These are phyloP conservation scores for Paratrypauchen microcephalus DNA, from an alignment of 2,797 vertebrate species.

Conservation along the genomic window DNA sequence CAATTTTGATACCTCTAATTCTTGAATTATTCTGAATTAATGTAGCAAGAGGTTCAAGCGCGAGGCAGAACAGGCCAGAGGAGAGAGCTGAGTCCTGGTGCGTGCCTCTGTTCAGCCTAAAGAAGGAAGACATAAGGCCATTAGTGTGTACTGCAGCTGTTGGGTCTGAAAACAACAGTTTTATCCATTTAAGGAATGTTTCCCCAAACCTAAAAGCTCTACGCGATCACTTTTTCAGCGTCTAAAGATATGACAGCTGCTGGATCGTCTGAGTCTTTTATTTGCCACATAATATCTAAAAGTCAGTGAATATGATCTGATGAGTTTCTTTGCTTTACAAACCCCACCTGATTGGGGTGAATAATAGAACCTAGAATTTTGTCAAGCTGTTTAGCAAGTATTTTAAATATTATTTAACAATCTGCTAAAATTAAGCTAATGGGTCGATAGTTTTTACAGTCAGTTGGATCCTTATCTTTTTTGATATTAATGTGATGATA, in stretches of 20 bases:
- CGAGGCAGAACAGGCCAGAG: no score
- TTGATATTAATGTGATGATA: not conserved
- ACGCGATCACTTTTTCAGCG: not conserved
- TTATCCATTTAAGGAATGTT: not conserved
- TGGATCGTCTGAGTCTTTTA: not conserved
- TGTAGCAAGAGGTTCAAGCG: no score
- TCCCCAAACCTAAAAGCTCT: not conserved
- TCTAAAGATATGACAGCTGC: not conserved
- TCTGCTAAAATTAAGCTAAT: not conserved
- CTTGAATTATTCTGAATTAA: no score
- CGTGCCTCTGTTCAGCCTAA: no score
- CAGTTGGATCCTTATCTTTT: not conserved
- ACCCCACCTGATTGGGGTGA: not conserved
- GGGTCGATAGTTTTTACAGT: not conserved
- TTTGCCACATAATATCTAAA: not conserved
- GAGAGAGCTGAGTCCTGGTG: no score
- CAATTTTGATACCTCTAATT: not conserved
- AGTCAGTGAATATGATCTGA: not conserved
- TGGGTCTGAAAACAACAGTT: not conserved
- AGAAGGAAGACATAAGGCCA: not conserved
- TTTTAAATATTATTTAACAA: not conserved
- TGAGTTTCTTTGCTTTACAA: not conserved
- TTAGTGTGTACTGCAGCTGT: no score
- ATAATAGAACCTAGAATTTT: no score
- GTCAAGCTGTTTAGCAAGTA: not conserved